These are phyloP conservation scores for Gymnobelideus leadbeateri DNA, from an alignment of 2,113 vertebrate species.

Conservation along the genomic window DNA sequence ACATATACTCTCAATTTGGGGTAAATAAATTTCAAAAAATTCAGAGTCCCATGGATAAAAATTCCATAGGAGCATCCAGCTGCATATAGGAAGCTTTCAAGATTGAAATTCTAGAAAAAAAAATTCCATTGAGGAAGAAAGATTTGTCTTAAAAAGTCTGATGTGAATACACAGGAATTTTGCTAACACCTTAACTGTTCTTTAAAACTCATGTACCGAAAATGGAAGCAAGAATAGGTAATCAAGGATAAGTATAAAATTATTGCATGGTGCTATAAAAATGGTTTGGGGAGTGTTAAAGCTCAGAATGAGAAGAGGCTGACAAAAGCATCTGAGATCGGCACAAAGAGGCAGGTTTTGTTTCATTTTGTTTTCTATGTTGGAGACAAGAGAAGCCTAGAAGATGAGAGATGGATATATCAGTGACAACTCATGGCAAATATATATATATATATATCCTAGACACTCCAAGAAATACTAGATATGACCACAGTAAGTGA, in stretches of 20 bases:
- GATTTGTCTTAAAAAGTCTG: not conserved
- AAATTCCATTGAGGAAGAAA: not conserved
- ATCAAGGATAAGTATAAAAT: not conserved
- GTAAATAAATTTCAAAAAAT: not conserved
- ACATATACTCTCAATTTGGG: not conserved
- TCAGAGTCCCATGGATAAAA: not conserved
- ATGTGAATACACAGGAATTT: not conserved
- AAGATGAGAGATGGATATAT: not conserved
- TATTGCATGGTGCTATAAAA: not conserved
- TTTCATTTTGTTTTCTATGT: not conserved
- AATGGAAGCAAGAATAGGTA: not conserved
- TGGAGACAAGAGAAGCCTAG: not conserved
- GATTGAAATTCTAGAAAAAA: not conserved
- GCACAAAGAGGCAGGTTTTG: not conserved
- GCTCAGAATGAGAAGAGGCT: not conserved
- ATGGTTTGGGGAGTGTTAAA: not conserved
- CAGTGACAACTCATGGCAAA: not conserved
- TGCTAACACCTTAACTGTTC: not conserved
- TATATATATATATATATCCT: no score
- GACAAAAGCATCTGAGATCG: not conserved
- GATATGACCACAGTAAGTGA: no score
- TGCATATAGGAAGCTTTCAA: not conserved
- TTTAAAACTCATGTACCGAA: not conserved
- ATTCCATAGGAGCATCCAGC: not conserved
- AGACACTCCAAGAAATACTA: no score